phyloP scores from a whole-genome alignment of 2,888 invertebrate species.

The Octodonta nipae region DNA sequence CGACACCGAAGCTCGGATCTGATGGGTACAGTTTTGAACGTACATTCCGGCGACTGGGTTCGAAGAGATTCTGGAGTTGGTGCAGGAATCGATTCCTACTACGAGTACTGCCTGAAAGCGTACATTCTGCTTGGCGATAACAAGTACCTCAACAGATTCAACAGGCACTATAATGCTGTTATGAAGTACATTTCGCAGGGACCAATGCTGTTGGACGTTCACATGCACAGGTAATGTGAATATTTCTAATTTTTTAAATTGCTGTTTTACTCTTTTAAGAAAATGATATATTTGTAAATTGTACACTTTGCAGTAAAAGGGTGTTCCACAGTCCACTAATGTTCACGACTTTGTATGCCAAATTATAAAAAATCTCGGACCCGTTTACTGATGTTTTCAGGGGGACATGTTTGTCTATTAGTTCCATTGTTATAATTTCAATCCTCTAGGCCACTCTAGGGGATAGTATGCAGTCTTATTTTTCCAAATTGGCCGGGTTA shows the following conservation, averaged over 20 bases:
- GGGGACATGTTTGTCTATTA: too few relatives aligned
- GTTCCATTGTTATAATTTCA: too few relatives aligned
- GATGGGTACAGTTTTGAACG: slow-evolving; percentile 89
- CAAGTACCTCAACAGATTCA: slow-evolving; percentile 84
- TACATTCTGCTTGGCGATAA: slow-evolving; percentile 91
- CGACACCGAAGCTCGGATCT: slow-evolving; percentile 80
- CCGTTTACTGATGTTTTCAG: too few relatives aligned
- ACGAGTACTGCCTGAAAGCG: slow-evolving; percentile 94
- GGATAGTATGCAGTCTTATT: too few relatives aligned
- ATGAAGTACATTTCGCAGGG: slow-evolving; percentile 94
- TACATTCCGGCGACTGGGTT: slow-evolving; percentile 97
- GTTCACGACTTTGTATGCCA: too few relatives aligned
- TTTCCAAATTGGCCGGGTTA: too few relatives aligned
- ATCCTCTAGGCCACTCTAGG: too few relatives aligned
- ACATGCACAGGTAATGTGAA: slow-evolving; percentile 54
- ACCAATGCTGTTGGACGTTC: slow-evolving; percentile 87
- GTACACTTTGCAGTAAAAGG: too few relatives aligned
- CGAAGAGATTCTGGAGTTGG: slow-evolving; percentile 93
- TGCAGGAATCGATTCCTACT: slow-evolving; percentile 98
- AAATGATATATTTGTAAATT: too few relatives aligned
- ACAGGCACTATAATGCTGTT: slow-evolving; percentile 86
- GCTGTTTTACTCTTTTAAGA: not conserved
- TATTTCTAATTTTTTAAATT: slow-evolving; percentile 3
- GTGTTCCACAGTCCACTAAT: too few relatives aligned
- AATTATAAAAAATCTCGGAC: too few relatives aligned